phyloP scores from a whole-genome alignment of 1,140 invertebrate genomes.

The Phortica variegata region DNA sequence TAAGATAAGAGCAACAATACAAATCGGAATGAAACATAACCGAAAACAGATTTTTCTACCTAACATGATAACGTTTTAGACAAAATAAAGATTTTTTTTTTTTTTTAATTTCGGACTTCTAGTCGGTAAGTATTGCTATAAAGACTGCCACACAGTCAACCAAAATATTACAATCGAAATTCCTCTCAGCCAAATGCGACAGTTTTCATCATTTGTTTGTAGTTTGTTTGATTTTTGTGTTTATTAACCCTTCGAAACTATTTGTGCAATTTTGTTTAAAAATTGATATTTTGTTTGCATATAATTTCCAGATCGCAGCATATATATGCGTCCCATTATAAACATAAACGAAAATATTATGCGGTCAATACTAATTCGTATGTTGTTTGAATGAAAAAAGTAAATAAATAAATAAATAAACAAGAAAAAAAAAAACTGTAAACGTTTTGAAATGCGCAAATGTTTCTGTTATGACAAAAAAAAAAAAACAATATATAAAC shows the following conservation, averaged over 20 bases:
- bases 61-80: too few species aligned
- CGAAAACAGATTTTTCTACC: conserved; percentile 6
- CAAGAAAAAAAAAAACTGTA: conserved; percentile 17
- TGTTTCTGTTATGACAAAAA: conserved; percentile 5
- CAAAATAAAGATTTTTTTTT: too few species aligned
- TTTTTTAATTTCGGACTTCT: too few species aligned
- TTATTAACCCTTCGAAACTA: too few species aligned
- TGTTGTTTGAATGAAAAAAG: conserved; percentile 32
- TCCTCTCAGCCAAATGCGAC: too few species aligned
- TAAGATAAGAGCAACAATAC: conserved; percentile 44
- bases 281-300: conserved; percentile 26
- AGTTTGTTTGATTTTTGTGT: too few species aligned
- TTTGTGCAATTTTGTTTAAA: too few species aligned
- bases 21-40: conserved; percentile 21
- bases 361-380: conserved; percentile 52
- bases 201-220: too few species aligned
- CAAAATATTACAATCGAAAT: too few species aligned
- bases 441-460: too few species aligned
- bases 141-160: too few species aligned
- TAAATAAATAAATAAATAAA: conserved; percentile 1
- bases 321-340: conserved; percentile 55
- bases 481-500: conserved; percentile 7
- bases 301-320: conserved; percentile 50
- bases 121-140: too few species aligned
- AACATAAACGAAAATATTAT: conserved; percentile 56